Evolutionary conservation across 2,797 vertebrate species (phyloP).

Genomic region (Geotrypetes seraphini): DNA sequence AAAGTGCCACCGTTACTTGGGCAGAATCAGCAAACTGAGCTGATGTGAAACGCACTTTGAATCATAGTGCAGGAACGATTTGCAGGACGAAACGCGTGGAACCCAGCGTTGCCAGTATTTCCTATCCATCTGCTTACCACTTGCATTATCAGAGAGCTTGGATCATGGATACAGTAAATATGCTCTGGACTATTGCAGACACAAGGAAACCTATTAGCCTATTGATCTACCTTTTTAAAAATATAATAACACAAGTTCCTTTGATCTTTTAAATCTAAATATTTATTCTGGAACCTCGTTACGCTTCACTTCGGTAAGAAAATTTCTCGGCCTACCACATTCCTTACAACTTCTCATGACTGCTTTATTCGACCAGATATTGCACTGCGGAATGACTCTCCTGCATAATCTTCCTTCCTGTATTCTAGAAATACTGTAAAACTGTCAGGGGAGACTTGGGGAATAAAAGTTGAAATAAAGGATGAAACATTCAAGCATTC

Average conservation of each 20-base stretch:
- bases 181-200: slow-evolving; percentile 6
- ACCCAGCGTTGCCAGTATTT: too few relatives aligned
- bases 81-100: too few relatives aligned
- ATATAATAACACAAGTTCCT: slow-evolving; percentile 21
- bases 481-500: slow-evolving; percentile 20
- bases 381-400: slow-evolving; percentile 33
- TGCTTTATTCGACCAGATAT: slow-evolving; percentile 30
- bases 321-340: slow-evolving; percentile 24
- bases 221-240: slow-evolving; percentile 47
- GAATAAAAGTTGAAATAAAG: slow-evolving; percentile 21
- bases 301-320: slow-evolving; percentile 21
- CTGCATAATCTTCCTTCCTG: slow-evolving; percentile 28
- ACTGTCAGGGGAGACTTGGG: slow-evolving; percentile 11
- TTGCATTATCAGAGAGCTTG: background rate
- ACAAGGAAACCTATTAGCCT: background rate
- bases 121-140: too few relatives aligned
- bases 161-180: too few relatives aligned
- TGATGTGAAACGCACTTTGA: too few relatives aligned
- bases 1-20: too few relatives aligned
- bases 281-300: slow-evolving; percentile 24
- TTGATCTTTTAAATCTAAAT: slow-evolving; percentile 8
- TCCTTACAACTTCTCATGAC: slow-evolving; percentile 34
- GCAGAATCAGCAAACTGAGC: too few relatives aligned
- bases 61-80: too few relatives aligned
- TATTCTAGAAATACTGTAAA: slow-evolving; percentile 25